Evolutionary conservation across 1,140 invertebrate genomes (phyloP).

Genomic region (Cyphomyrmex costatus): DNA sequence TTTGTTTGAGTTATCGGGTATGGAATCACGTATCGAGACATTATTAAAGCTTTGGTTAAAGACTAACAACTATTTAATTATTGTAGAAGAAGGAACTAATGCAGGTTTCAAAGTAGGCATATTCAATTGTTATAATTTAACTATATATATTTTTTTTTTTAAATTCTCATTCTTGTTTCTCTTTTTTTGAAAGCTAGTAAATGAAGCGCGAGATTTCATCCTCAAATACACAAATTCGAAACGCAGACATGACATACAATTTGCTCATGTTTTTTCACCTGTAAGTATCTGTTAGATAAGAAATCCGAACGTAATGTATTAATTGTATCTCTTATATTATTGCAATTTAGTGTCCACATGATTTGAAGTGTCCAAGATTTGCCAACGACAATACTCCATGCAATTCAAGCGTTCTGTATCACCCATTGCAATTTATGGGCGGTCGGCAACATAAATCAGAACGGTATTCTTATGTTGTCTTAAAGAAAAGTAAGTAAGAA

Average conservation of each 20-base stretch:
- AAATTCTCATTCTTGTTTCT: conserved; percentile 29
- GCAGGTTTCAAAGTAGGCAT: conserved; percentile 90
- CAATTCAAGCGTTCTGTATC: conserved; percentile 91
- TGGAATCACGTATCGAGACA: conserved; percentile 89
- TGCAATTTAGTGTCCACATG: conserved; percentile 92
- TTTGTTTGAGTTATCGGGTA: conserved; percentile 92
- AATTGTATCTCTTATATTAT: conserved; percentile 34
- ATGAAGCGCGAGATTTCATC: conserved; percentile 92
- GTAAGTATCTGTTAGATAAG: conserved; percentile 86
- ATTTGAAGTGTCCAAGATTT: conserved; percentile 91
- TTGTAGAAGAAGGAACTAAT: conserved; percentile 94
- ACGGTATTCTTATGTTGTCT: conserved; percentile 91
- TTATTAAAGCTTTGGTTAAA: conserved; percentile 95
- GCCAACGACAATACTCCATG: conserved; percentile 89
- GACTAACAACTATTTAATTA: conserved; percentile 93
- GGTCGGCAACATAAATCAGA: conserved; percentile 86
- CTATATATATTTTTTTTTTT: conserved; percentile 32
- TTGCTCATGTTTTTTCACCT: conserved; percentile 91
- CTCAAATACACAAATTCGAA: conserved; percentile 84
- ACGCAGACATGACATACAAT: conserved; percentile 69
- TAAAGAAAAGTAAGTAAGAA: conserved; percentile 90
- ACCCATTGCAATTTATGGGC: conserved; percentile 86
- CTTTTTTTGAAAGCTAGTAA: conserved; percentile 87
- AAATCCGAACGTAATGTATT: background rate
- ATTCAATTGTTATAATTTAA: background rate